Conservation (phyloP, 1,140 invertebrate species). For the Frieseomelitta varia region DNA sequence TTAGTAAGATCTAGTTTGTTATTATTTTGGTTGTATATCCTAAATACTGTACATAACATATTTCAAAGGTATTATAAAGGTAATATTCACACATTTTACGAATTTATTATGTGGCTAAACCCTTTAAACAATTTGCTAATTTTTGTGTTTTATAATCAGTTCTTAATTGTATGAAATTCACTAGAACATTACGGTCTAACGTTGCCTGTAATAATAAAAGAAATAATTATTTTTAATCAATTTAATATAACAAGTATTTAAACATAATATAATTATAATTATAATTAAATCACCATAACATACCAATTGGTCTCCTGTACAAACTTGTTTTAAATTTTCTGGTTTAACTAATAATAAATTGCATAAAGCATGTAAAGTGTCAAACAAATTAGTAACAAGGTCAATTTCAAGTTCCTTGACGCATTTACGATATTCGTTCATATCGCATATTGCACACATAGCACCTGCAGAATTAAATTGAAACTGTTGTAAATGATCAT, state of each 20-base stretch:
- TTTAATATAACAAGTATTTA: not conserved
- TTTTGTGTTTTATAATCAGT: slow-evolving; percentile 95
- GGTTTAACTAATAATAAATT: slow-evolving; percentile 97
- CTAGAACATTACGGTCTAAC: slow-evolving; percentile 92
- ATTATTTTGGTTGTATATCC: not conserved
- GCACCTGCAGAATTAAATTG: slow-evolving; percentile 98
- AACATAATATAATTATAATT: not conserved
- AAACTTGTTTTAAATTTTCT: slow-evolving; percentile 97
- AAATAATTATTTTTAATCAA: slow-evolving; percentile 13
- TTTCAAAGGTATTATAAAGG: not conserved
- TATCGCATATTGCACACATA: slow-evolving; percentile 98
- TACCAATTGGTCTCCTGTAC: slow-evolving; percentile 96
- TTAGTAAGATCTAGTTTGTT: slow-evolving; percentile 14
- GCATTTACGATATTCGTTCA: slow-evolving; percentile 96
- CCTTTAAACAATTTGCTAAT: slow-evolving; percentile 86
- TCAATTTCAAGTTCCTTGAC: slow-evolving; percentile 89
- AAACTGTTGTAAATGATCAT: slow-evolving; percentile 97
- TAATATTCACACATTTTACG: not conserved
- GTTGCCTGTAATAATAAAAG: slow-evolving; percentile 87
- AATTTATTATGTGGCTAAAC: slow-evolving; percentile 73
- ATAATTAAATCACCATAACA: slow-evolving; percentile 65
- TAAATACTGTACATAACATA: not conserved
- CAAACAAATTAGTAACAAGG: slow-evolving; percentile 93
- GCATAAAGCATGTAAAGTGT: slow-evolving; percentile 96
- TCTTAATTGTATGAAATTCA: slow-evolving; percentile 96